These are phyloP conservation scores for Microtus ochrogaster DNA, from an alignment of 2,113 vertebrate species.

Conservation along the genomic window DNA sequence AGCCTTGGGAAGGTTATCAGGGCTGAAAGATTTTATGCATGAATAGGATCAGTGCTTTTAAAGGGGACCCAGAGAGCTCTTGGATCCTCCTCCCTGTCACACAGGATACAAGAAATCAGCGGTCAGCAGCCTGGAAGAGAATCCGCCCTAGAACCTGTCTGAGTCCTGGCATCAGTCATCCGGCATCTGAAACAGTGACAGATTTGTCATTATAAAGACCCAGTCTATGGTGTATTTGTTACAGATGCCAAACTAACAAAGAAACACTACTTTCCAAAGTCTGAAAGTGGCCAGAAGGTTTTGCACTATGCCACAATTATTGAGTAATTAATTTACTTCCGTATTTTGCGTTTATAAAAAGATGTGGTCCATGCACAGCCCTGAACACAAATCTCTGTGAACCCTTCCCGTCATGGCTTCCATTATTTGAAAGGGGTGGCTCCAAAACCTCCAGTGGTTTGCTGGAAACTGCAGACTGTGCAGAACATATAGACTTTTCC, in stretches of 20 bases:
- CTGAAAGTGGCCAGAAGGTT: background rate
- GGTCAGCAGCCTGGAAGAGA: background rate
- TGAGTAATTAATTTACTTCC: slow-evolving; percentile 15
- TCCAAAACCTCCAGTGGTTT: background rate
- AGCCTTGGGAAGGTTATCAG: background rate
- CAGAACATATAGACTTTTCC: background rate
- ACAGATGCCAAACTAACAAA: background rate
- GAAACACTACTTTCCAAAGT: background rate
- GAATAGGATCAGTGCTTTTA: background rate
- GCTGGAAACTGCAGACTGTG: background rate
- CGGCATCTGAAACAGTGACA: background rate
- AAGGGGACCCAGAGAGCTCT: background rate
- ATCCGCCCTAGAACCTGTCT: no score
- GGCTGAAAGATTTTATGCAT: background rate
- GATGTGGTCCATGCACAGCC: background rate
- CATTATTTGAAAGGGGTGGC: background rate
- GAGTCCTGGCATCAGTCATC: background rate
- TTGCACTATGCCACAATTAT: background rate
- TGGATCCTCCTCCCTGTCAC: background rate
- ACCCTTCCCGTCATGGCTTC: background rate
- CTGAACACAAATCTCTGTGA: slow-evolving; percentile 1
- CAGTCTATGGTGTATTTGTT: background rate
- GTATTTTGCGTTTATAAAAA: background rate
- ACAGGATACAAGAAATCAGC: background rate
- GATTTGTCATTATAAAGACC: background rate